Conservation (phyloP, 2,113 vertebrate genomes). For the Pica pica region DNA sequence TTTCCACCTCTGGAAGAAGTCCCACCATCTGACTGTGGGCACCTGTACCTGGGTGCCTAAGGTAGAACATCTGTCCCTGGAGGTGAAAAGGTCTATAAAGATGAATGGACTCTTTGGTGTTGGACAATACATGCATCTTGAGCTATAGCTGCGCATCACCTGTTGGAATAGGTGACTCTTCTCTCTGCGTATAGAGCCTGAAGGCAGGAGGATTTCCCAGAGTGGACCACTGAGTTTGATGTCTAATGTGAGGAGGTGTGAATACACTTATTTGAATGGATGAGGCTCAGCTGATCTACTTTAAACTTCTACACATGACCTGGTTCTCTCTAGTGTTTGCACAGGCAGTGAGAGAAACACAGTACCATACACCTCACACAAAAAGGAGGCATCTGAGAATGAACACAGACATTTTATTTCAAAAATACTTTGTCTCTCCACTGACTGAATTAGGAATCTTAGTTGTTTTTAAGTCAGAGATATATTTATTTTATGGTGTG, state of each 20-base stretch:
- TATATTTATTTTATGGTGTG: not conserved
- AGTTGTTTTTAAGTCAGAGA: not conserved
- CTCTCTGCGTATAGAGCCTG: not conserved
- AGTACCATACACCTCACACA: not conserved
- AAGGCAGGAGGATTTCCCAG: not conserved
- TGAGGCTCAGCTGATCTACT: not conserved
- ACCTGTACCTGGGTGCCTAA: not conserved
- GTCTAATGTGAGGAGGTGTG: not conserved
- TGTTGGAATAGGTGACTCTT: not conserved
- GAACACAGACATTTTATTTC: not conserved
- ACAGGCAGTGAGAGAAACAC: not conserved
- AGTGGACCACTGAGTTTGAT: not conserved
- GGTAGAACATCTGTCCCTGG: not conserved
- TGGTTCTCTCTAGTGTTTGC: not conserved
- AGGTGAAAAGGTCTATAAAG: not conserved
- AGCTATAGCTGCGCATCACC: not conserved
- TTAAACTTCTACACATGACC: not conserved
- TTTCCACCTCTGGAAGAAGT: not conserved
- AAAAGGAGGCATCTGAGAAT: not conserved
- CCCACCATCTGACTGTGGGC: not conserved
- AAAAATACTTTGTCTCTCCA: not conserved
- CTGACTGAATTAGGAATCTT: not conserved
- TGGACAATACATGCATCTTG: not conserved
- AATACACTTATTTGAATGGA: not conserved
- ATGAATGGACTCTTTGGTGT: not conserved